These are phyloP conservation scores for Platyura marginata DNA, from an alignment of 1,140 invertebrate genomes.

Conservation along the genomic window DNA sequence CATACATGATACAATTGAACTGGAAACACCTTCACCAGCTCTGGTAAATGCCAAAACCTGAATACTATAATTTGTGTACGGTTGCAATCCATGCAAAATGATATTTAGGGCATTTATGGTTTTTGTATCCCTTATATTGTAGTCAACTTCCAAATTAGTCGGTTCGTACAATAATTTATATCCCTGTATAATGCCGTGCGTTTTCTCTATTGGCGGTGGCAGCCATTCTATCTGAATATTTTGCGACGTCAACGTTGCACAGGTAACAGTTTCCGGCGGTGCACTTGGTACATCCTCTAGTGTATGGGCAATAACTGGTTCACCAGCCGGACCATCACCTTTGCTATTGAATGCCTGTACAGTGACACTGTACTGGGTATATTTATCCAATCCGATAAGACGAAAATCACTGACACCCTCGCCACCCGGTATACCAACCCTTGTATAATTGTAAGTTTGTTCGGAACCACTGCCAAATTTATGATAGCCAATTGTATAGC, in stretches of 20 bases:
- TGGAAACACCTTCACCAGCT: slow-evolving; percentile 54
- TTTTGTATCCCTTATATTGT: slow-evolving; percentile 16
- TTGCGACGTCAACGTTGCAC: slow-evolving; percentile 43
- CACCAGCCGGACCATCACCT: slow-evolving; percentile 53
- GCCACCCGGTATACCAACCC: slow-evolving; percentile 27
- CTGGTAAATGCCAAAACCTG: slow-evolving; percentile 59
- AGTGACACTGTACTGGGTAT: slow-evolving; percentile 56
- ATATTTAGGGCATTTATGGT: slow-evolving; percentile 10
- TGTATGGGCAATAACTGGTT: slow-evolving; percentile 48
- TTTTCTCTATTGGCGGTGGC: slow-evolving; percentile 42
- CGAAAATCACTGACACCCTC: slow-evolving; percentile 35
- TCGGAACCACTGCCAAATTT: slow-evolving; percentile 28
- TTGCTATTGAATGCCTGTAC: slow-evolving; percentile 65
- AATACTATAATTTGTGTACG: slow-evolving; percentile 60
- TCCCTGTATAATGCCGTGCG: slow-evolving; percentile 58
- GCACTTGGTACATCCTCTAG: slow-evolving; percentile 57
- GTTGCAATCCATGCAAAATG: slow-evolving; percentile 38
- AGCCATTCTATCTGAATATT: slow-evolving; percentile 61
- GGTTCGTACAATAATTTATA: slow-evolving; percentile 65
- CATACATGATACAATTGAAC: slow-evolving; percentile 44
- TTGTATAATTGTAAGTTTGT: slow-evolving; percentile 26
- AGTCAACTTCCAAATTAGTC: slow-evolving; percentile 33
- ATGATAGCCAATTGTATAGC: slow-evolving; percentile 47
- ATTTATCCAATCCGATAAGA: slow-evolving; percentile 48
- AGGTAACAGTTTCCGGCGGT: slow-evolving; percentile 28